Conservation (phyloP, 2,888 invertebrate species). For the Drosophila recens region DNA sequence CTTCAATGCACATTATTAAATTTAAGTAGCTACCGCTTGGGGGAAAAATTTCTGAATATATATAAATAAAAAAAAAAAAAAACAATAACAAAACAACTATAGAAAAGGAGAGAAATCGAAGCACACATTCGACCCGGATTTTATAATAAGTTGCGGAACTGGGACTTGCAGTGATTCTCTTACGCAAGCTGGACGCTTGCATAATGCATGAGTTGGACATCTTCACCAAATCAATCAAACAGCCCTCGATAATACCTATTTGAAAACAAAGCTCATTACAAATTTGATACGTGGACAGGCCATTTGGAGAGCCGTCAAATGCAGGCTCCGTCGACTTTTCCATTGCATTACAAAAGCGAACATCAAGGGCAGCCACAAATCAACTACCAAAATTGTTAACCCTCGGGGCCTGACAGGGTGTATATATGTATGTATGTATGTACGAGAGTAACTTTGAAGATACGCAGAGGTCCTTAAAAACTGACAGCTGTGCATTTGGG, state of each 20-base stretch:
- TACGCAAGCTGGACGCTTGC: constrained; percentile 26
- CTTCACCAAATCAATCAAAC: constrained; percentile 13
- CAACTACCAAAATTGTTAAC: constrained; percentile 33
- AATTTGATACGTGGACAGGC: constrained; percentile 45
- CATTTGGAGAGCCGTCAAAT: constrained; percentile 66
- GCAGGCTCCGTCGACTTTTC: constrained; percentile 38
- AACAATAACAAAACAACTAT: constrained; percentile 14
- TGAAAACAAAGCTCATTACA: constrained; percentile 52
- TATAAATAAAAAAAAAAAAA: constrained; percentile 7
- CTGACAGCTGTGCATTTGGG: constrained; percentile 42
- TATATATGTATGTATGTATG: background rate
- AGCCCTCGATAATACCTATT: constrained; percentile 19
- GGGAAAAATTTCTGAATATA: constrained; percentile 39
- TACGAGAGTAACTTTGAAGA: constrained; percentile 20
- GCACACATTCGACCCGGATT: constrained; percentile 37
- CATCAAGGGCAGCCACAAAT: constrained; percentile 12
- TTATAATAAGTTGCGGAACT: constrained; percentile 28
- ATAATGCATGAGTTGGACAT: constrained; percentile 62
- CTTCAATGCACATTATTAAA: constrained; percentile 68
- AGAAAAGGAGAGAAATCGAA: constrained; percentile 26
- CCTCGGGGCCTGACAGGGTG: constrained; percentile 9
- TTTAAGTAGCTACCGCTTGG: constrained; percentile 66
- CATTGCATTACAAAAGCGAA: constrained; percentile 42
- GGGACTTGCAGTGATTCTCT: constrained; percentile 42
- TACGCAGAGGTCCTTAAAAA: constrained; percentile 27